phyloP scores from a whole-genome alignment of 2,113 vertebrate species.

The Maylandia zebra region DNA sequence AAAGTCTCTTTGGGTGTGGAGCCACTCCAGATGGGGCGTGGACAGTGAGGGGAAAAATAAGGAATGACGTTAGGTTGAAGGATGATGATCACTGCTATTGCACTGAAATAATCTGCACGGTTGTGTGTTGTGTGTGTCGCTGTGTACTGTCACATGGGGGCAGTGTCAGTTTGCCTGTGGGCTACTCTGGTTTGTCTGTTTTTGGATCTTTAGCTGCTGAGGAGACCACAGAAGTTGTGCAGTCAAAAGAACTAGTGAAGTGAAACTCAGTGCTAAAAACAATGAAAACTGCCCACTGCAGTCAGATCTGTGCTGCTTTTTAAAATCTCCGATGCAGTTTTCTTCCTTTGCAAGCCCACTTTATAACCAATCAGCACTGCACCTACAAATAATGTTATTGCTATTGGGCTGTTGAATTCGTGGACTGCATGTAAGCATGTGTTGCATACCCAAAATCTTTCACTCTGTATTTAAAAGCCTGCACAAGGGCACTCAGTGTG shows the following conservation, averaged over 20 bases:
- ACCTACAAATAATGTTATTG: not conserved
- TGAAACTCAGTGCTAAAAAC: not conserved
- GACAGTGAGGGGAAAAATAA: not conserved
- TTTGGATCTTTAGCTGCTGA: not conserved
- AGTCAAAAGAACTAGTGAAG: not conserved
- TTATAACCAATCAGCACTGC: not conserved
- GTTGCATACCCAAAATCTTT: not conserved
- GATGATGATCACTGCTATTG: not conserved
- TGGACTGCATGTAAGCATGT: not conserved
- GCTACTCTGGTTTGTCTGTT: not conserved
- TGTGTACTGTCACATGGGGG: not conserved
- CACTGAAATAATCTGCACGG: not conserved
- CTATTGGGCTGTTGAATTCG: not conserved
- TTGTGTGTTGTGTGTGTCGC: not conserved
- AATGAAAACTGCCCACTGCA: not conserved
- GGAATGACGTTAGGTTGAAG: not conserved
- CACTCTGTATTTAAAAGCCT: not conserved
- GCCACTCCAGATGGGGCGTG: not conserved
- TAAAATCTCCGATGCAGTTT: not conserved
- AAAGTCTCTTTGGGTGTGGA: not conserved
- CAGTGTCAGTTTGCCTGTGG: not conserved
- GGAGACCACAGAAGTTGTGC: not conserved
- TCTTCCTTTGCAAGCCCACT: not conserved
- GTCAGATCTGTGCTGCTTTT: not conserved
- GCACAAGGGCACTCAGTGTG: not conserved